These are phyloP conservation scores for Lissocephala sabroskyi DNA, from an alignment of 2,888 invertebrate species.

Conservation along the genomic window DNA sequence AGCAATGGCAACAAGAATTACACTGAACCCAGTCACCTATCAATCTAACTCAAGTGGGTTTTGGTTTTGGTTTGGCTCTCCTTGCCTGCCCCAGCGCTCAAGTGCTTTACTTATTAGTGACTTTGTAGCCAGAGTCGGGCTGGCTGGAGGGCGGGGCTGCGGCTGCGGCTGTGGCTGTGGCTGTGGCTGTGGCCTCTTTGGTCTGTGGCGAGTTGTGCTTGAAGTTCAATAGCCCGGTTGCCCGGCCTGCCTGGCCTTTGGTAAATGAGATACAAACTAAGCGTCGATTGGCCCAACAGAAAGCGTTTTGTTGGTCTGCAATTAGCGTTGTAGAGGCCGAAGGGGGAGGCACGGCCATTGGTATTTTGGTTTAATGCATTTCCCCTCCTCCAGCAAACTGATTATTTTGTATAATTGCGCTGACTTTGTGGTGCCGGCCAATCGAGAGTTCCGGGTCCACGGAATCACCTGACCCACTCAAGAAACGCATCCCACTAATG, in stretches of 20 bases:
- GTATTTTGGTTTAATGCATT: constrained; percentile 44
- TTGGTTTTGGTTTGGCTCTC: constrained; percentile 22
- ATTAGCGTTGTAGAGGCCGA: no score
- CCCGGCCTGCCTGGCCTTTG: constrained; percentile 20
- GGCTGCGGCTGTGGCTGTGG: no score
- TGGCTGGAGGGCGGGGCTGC: background rate
- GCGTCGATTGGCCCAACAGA: constrained; percentile 11
- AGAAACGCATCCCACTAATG: no score
- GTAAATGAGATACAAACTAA: constrained; percentile 17
- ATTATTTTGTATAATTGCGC: no score
- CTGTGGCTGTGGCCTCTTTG: background rate
- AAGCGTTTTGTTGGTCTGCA: constrained; percentile 62
- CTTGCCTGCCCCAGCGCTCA: constrained; percentile 36
- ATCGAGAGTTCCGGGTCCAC: no score
- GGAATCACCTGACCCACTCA: no score
- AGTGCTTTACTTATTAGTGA: constrained; percentile 68
- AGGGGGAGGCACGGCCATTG: no score
- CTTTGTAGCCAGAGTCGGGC: constrained; percentile 37
- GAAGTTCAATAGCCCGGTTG: constrained; percentile 55
- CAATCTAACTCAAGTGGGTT: constrained; percentile 67
- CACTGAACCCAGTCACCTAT: constrained; percentile 67
- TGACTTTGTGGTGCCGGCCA: no score
- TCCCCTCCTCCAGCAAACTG: no score
- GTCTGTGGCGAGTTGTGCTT: constrained; percentile 18
- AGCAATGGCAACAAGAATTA: constrained; percentile 18